Evolutionary conservation across 2,113 vertebrate genomes (phyloP).

Genomic region (Naja naja): DNA sequence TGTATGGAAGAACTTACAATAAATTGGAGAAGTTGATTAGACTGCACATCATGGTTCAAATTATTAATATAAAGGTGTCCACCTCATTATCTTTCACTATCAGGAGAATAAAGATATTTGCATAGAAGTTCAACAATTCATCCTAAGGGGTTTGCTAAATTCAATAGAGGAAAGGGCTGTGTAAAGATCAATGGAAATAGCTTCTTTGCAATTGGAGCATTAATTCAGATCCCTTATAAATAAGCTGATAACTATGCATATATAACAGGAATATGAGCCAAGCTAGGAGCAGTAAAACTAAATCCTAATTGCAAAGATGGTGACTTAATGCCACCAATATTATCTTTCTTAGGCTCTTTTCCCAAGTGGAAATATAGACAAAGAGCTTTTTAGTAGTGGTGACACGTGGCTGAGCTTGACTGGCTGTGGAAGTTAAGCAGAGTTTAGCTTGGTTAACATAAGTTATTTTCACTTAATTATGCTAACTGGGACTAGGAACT

Average conservation of each 20-base stretch:
- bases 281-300: background rate
- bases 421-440: background rate
- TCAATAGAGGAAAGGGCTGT: background rate
- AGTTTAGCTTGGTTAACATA: background rate
- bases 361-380: background rate
- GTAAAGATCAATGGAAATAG: background rate
- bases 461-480: background rate
- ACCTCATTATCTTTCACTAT: background rate
- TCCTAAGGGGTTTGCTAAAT: background rate
- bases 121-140: background rate
- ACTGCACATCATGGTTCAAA: background rate
- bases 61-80: background rate
- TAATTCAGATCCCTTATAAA: background rate
- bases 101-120: slow-evolving; percentile 1
- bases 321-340: background rate
- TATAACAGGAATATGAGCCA: background rate
- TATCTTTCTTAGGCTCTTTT: background rate
- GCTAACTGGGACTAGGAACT: background rate
- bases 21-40: background rate
- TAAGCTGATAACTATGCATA: background rate
- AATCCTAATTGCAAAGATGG: background rate
- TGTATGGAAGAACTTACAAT: background rate
- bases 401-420: background rate
- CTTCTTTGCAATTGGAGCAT: background rate
- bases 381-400: background rate